Evolutionary conservation across 2,888 invertebrate genomes (phyloP), one percentile per base, ranked within the genome.

Genomic region (Campoletis raptor): DNA sequence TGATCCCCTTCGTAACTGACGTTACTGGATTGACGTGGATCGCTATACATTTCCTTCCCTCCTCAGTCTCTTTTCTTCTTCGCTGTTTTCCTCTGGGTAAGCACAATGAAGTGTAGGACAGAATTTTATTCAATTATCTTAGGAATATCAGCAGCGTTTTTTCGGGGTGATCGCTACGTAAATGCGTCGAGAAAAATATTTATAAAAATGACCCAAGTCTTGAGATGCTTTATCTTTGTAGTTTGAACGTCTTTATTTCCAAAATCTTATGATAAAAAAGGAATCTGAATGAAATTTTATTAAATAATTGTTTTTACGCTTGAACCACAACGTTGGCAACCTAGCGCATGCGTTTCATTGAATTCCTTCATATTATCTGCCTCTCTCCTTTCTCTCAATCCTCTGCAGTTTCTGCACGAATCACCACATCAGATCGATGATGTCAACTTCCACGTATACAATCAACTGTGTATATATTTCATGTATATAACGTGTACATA

Each of bases 351-450:
- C 24, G 70, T 69, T 79, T 10, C 36, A 42, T 81, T 21, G 24
- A 36, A 77, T 82, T 83, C 54, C 79, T 72, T 80, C 12, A 78
- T 80, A 72, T 40, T 48, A 37, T 21, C 66, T 12, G 6, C 40
- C 54, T 70, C 45, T 54, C 85, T 66, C 45, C 21, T 66, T 40
- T 30, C 1, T 48, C 36, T 64, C 7, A 12, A 64, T 40, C 54
- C 66, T 54, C 80, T 48, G 76, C 40, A 83, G 80, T 83, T 86
- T 83, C 85, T 79, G 82, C 64, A 42, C 83, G 83, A 83, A 86
- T 83, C 79, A 80, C 83, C 52, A 69, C 83, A 70, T 83, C 61
- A 66, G 72, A 77, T 67, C 86, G 48, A 76, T 80, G 83, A 83
- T 83, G 76, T 83, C 79, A 70, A 76, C 79, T 42, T 40, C 69